phyloP scores from a whole-genome alignment of 2,888 invertebrate species.

The Nasonia oneida region DNA sequence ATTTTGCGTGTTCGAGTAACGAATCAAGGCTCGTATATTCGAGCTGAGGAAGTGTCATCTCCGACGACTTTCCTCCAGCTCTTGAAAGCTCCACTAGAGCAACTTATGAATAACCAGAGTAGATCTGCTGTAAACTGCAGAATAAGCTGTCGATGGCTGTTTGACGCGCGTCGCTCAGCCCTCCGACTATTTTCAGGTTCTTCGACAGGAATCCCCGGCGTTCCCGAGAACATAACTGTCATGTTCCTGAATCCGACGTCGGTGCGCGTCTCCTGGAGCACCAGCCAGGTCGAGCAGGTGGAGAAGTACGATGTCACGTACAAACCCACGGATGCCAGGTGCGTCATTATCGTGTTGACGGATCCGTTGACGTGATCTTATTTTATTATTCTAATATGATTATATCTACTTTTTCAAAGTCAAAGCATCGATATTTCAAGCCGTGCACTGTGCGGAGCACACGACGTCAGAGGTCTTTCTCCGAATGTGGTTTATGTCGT shows the following conservation, averaged over 20 bases:
- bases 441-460: background rate
- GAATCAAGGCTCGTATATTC: background rate
- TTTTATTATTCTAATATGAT: background rate
- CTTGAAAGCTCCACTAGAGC: background rate
- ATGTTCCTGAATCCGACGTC: constrained; percentile 92
- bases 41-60: no score
- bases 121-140: constrained; percentile 28
- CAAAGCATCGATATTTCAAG: constrained; percentile 33
- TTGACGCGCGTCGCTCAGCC: background rate
- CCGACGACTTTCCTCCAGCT: background rate
- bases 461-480: constrained; percentile 12
- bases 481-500: background rate
- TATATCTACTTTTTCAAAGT: background rate
- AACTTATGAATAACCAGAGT: constrained; percentile 37
- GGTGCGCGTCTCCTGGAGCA: constrained; percentile 93
- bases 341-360: constrained; percentile 78
- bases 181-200: constrained; percentile 83
- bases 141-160: constrained; percentile 16
- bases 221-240: constrained; percentile 93
- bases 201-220: constrained; percentile 86
- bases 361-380: background rate
- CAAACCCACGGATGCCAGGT: constrained; percentile 95
- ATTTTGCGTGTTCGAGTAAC: background rate
- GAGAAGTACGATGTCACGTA: constrained; percentile 96
- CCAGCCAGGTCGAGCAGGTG: constrained; percentile 86